A percentile compares a stretch with the other conserved stretches of the same genome.
Conservation (phyloP, 1,140 invertebrate species). For the Bombus sylvicola region DNA sequence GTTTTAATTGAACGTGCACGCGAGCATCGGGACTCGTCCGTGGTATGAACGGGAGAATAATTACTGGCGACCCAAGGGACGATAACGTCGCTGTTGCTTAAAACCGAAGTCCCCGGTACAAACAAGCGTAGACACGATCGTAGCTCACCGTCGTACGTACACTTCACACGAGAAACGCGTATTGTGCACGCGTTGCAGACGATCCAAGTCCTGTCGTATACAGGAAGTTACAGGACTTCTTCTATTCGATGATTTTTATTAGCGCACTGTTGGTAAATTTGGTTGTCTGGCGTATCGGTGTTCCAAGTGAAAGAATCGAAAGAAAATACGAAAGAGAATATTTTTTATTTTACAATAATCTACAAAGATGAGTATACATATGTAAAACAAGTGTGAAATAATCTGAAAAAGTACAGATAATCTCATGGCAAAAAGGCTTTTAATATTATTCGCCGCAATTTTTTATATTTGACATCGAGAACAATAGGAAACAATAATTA, state of each 20-base stretch:
- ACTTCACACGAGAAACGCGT: background rate
- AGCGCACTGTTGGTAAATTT: too few species aligned
- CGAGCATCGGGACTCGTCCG: conserved; percentile 41
- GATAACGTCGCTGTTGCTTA: conserved; percentile 23
- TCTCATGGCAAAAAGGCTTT: too few species aligned
- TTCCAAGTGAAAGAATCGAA: too few species aligned
- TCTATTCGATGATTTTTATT: too few species aligned
- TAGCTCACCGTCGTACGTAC: background rate
- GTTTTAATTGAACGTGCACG: conserved; percentile 60
- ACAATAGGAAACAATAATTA: background rate
- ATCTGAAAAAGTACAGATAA: too few species aligned
- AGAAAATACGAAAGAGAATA: too few species aligned
- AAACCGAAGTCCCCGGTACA: background rate
- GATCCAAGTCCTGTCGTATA: background rate
- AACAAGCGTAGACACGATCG: conserved; percentile 20
- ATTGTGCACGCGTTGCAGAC: background rate
- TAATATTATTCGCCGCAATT: too few species aligned
- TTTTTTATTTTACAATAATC: too few species aligned
- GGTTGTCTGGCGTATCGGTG: fast-evolving
- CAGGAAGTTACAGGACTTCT: background rate
- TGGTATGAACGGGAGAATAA: conserved; percentile 46
- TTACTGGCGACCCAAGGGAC: conserved; percentile 32
- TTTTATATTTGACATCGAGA: too few species aligned
- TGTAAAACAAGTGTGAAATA: too few species aligned
- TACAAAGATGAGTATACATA: too few species aligned